Evolutionary conservation across 2,113 vertebrate species (phyloP), one percentile per base, ranked within the genome.

Genomic region (Passer montanus): DNA sequence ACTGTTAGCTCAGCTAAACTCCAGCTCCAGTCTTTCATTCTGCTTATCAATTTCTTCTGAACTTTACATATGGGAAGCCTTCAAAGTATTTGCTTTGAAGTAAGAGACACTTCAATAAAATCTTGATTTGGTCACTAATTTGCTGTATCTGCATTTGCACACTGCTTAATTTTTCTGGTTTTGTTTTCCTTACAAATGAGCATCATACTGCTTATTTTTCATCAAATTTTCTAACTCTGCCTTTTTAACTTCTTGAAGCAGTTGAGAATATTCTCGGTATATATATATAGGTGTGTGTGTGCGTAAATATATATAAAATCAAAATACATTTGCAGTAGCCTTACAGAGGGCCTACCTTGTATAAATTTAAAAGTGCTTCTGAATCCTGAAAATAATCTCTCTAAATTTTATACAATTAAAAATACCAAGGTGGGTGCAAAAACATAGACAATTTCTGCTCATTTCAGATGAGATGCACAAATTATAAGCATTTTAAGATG

Each of bases 51-150:
- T 94, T 95, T 95, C 78, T 96, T 96, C 78, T 80, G 90, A 94
- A 83, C 79, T 85, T 93, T 76, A 56, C 58, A 43, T 37, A 24
- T 62, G 67, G 70, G n/a, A 88, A 96, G 41, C 49, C 70, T 93
- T 95, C 63, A 79, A 33, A 94, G 72, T 74, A 60, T 37, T 88
- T 88, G n/a, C 78, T 95, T 93, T 94, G 90, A 96, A 93, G 79
- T 90, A 39, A 43, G 79, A 91, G 70, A 33, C 77, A 79, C 78
- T 73, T 74, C 56, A 92, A 4, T 83, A 88, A 92, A 95, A 69
- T 83, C 75, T 70, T 88, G 76, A 92, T 92, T 85, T 92, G 70
- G 88, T 90, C 82, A 43, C 79, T 93, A 73, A 85, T 87, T 90
- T 90, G 46, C 70, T 93, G 67, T 83, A n/a, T 77, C 46, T 87